Base-by-base conservation (phyloP, 2,888 invertebrate species). In the Melitaea athalia region DNA sequence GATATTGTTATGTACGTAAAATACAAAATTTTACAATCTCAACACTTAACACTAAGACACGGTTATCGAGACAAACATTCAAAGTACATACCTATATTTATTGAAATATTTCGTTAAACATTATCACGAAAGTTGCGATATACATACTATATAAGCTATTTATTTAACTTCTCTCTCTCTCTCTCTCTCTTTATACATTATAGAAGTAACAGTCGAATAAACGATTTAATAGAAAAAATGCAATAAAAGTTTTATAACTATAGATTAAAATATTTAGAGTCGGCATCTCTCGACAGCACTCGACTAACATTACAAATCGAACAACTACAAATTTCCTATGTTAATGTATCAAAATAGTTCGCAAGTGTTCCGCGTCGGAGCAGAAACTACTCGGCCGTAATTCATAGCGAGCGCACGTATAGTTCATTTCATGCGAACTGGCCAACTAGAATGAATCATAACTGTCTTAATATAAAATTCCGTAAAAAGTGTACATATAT, bases 301-400 rank as follows among this genome's bases (percentile, higher is more conserved):
- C 11, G 17, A 17, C 11, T 33, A 33, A 24, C 17, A 59, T 38
- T 11, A 11, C 14, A 24, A 53, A 12, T 14, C 59, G 15, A 3
- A 59, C 53, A 67, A 69, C 67, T 70, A 73, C 52, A 67, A 71
- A 68, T 74, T 24, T 52, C 52, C 17, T 52, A 52, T 52, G 14
- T 47, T 47, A 47, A 50, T 17, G 8, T 24, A 52, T 12, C 10
- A 52, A 31, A 52, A 52, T 31, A 52, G 24, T 52, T 52, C 52
- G 24, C 17, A 52, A 17, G 50, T 15, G 24, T 17, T 24, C 12
- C 17, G 24, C 0, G 17, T 15, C 15, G 50, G 50, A 50, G 47
- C 47, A 12, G 50, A 52, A 24, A 12, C 52, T 0, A 17, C 31
- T 11, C 11, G 10, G 0, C 14, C 5, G 1, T 31, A 5, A 52